Conservation (phyloP, 2,888 invertebrate species). For the Synergus laeviventris region DNA sequence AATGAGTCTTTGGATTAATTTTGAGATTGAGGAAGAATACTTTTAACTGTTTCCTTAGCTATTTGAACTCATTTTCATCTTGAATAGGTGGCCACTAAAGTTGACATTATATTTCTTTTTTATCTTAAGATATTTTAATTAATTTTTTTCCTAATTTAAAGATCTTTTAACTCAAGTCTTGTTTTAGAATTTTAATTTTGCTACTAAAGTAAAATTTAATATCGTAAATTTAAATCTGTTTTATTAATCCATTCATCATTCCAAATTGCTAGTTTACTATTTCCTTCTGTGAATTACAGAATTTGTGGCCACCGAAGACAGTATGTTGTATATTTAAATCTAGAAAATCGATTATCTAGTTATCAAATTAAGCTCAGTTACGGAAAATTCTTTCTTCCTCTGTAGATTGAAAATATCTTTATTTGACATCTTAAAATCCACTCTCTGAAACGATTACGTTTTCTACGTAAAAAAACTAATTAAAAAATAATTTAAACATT, state of each 20-base stretch:
- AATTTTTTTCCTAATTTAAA: neutral
- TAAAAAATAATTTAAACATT: neutral
- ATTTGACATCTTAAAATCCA: neutral
- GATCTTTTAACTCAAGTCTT: neutral
- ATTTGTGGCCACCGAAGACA: neutral
- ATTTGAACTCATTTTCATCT: neutral
- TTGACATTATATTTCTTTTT: neutral
- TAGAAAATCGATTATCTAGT: neutral
- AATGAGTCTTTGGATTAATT: slow-evolving; percentile 15
- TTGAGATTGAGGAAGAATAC: neutral
- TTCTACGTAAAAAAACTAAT: neutral
- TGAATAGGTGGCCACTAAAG: neutral
- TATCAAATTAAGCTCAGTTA: neutral
- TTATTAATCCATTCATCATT: neutral
- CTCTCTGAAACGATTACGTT: neutral
- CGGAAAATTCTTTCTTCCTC: neutral
- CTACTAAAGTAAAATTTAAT: neutral
- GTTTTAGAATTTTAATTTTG: neutral
- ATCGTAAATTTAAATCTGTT: neutral
- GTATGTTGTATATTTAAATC: neutral
- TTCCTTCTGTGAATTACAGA: neutral
- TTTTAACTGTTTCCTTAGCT: neutral
- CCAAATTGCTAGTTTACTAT: neutral
- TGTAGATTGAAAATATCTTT: neutral
- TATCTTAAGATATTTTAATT: neutral